Percentiles rank a stretch among this genome's conserved stretches.
phyloP scores from a whole-genome alignment of 2,113 vertebrate genomes.

The Lipotes vexillifer region DNA sequence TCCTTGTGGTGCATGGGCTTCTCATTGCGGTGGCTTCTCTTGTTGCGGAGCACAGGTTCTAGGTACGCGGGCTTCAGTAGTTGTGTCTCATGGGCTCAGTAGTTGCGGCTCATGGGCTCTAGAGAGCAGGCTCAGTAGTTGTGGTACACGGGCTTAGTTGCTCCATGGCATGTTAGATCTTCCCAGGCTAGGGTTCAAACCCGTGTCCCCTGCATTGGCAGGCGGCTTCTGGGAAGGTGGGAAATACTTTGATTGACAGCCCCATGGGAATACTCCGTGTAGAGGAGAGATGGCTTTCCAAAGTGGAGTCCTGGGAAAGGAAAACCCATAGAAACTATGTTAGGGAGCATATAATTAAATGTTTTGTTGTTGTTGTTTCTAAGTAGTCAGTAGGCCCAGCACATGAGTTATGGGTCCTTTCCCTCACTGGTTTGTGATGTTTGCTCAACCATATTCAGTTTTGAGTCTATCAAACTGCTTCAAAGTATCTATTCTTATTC shows the following conservation, averaged over 20 bases:
- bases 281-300: neutral
- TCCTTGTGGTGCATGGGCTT: too few relatives aligned
- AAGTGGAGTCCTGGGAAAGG: neutral
- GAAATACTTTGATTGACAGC: neutral
- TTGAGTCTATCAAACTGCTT: neutral
- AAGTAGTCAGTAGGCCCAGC: neutral
- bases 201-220: too few relatives aligned
- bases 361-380: neutral
- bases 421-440: neutral
- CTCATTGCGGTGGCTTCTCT: too few relatives aligned
- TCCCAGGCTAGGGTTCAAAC: too few relatives aligned
- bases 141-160: too few relatives aligned
- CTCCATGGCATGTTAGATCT: too few relatives aligned
- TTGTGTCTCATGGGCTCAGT: too few relatives aligned
- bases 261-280: neutral
- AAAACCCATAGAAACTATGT: neutral
- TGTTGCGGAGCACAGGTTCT: too few relatives aligned
- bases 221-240: too few relatives aligned
- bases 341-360: neutral
- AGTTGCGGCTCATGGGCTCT: too few relatives aligned
- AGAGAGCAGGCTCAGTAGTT: too few relatives aligned
- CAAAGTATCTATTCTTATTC: neutral
- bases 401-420: neutral
- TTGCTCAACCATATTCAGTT: neutral
- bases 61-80: too few relatives aligned